These are phyloP conservation scores for Spatulosminthurus flaviceps DNA, from an alignment of 2,888 invertebrate genomes.

Conservation along the genomic window DNA sequence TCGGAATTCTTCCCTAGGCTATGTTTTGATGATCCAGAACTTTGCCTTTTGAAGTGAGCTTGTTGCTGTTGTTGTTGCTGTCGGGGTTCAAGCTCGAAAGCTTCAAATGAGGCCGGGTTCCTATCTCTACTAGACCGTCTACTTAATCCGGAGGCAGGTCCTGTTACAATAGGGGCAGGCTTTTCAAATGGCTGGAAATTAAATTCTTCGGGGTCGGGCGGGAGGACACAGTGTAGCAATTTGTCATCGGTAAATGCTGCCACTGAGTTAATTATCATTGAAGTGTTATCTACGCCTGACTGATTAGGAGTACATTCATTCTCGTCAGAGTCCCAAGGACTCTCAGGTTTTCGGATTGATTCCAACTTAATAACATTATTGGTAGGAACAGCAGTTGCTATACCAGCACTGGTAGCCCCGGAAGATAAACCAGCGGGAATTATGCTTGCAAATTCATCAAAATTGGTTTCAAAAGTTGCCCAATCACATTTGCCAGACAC, in stretches of 20 bases:
- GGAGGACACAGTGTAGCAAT: slow-evolving; percentile 21
- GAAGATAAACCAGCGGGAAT: background rate
- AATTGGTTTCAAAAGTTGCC: slow-evolving; percentile 63
- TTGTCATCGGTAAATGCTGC: slow-evolving; percentile 23
- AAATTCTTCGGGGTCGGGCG: slow-evolving; percentile 53
- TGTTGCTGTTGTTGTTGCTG: background rate
- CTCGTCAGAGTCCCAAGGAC: slow-evolving; percentile 59
- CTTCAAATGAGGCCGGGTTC: slow-evolving; percentile 13
- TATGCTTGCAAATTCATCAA: slow-evolving; percentile 55
- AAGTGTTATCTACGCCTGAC: background rate
- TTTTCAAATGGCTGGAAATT: slow-evolving; percentile 62
- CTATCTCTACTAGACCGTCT: slow-evolving; percentile 33
- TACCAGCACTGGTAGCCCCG: too few relatives aligned
- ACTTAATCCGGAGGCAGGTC: slow-evolving; percentile 26
- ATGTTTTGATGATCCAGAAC: slow-evolving; percentile 62
- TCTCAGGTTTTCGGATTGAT: slow-evolving; percentile 50
- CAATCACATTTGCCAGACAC: slow-evolving; percentile 55
- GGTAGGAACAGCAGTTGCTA: too few relatives aligned
- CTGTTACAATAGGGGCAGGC: slow-evolving; percentile 51
- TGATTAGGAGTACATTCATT: background rate
- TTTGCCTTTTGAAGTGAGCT: slow-evolving; percentile 59
- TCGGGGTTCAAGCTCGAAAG: slow-evolving; percentile 20
- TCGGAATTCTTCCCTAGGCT: slow-evolving; percentile 61
- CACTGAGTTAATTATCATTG: background rate
- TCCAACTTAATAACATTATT: slow-evolving; percentile 47